Evolutionary conservation across 2,113 vertebrate genomes (phyloP).

Genomic region (Onychostruthus taczanowskii): DNA sequence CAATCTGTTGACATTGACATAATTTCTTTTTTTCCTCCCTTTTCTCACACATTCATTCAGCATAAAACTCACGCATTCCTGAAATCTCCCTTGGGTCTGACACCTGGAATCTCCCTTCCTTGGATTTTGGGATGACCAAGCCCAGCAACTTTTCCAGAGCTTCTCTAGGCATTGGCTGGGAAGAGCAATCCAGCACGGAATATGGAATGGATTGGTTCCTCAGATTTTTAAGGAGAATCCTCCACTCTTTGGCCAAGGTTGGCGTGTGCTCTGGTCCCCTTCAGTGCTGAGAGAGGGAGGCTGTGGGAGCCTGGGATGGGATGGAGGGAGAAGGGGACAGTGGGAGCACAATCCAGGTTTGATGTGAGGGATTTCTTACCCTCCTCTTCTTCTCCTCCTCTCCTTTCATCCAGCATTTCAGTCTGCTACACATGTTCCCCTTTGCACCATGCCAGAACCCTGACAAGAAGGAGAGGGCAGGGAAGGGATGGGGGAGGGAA

Average conservation of each 20-base stretch:
- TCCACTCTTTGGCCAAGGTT: background rate
- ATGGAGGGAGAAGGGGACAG: background rate
- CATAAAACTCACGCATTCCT: background rate
- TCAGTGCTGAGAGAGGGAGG: accelerated
- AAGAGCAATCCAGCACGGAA: background rate
- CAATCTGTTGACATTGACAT: background rate
- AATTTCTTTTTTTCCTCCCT: background rate
- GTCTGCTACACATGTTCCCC: background rate
- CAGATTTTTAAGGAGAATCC: background rate
- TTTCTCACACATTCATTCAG: background rate
- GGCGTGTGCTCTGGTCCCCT: background rate
- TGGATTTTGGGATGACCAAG: background rate
- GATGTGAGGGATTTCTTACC: background rate
- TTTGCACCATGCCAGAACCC: background rate
- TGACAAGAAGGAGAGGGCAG: background rate
- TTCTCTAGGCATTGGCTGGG: background rate
- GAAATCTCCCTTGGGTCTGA: background rate
- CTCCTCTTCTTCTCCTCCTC: background rate
- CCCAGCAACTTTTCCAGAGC: background rate
- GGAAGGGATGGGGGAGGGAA: background rate
- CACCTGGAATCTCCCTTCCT: background rate
- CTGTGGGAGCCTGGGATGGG: background rate
- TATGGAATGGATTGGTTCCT: background rate
- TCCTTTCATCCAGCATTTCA: background rate
- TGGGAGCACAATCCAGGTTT: background rate